A percentile compares a stretch with the other conserved stretches of the same genome.
phyloP scores from a whole-genome alignment of 2,113 vertebrate species.

The Trogon surrucura region DNA sequence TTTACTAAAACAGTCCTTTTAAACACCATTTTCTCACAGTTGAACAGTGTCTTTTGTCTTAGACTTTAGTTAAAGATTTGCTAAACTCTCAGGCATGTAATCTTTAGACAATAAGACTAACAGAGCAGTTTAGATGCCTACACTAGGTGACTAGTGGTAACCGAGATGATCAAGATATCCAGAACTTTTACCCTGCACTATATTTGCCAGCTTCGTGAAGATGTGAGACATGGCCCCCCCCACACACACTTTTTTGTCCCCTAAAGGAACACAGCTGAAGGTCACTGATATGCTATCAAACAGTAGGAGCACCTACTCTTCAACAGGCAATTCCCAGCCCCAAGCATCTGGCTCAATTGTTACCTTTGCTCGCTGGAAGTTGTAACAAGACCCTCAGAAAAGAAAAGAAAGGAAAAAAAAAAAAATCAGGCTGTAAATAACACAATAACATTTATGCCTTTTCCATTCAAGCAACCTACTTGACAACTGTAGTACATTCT shows the following conservation, averaged over 20 bases:
- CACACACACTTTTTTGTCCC: neutral
- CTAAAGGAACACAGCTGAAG: neutral
- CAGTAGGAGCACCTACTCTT: neutral
- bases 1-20: neutral
- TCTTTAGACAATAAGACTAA: neutral
- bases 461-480: neutral
- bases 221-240: fast-evolving
- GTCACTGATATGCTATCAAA: neutral
- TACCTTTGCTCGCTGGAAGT: neutral
- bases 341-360: neutral
- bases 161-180: neutral
- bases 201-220: neutral
- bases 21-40: neutral
- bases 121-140: neutral
- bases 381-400: neutral
- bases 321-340: neutral
- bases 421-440: neutral
- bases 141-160: neutral
- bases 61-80: neutral
- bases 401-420: too few species aligned
- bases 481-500: neutral
- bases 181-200: neutral
- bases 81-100: neutral
- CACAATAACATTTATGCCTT: neutral
- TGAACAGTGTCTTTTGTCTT: neutral